Evolutionary conservation across 2,888 invertebrate genomes (phyloP), one percentile per base, ranked within the genome.

Genomic region (Drosophila testacea): DNA sequence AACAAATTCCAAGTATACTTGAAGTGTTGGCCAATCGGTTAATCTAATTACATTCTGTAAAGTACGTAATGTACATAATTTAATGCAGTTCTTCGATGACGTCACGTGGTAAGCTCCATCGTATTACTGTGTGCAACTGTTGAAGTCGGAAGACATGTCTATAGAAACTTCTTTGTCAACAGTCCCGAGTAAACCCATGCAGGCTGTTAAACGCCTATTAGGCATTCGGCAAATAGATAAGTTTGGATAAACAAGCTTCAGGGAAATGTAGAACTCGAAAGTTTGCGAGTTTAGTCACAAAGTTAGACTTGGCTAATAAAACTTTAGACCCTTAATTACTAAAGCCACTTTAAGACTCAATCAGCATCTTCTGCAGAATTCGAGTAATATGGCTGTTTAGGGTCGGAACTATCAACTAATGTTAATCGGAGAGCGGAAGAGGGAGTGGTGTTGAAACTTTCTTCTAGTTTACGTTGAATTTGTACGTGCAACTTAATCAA

Each of bases 301-400:
- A 62, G 50, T 74, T 72, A 28, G 48, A 62, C 65, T 52, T 67
- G 70, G 64, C 64, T 64, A 83, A 78, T 81, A 75, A 81, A 83
- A 81, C 72, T 81, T 84, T 81, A 62, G 55, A 64, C 63, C 62
- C 56, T 69, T 81, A 84, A 84, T 81, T 81, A 77, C 83, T 77
- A 80, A 74, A 86, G 77, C 78, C 77, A 81, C 73, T 86, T 86
- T 77, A 74, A 84, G 80, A 84, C 87, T 80, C 80, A 83, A 81
- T 80, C 77, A 75, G 74, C 76, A 74, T 76, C 76, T 65, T 47
- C 60, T 51, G 46, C 66, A n/a, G 72, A 72, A 77, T 73, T 82
- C 62, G 73, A 73, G 75, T 62, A 78, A 61, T 59, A 74, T 52
- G 44, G 51, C 42, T 42, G 30, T 6, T 38, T 32, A 22, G 6